These are phyloP conservation scores for Hyla sarda DNA, from an alignment of 2,113 vertebrate species.

Conservation along the genomic window DNA sequence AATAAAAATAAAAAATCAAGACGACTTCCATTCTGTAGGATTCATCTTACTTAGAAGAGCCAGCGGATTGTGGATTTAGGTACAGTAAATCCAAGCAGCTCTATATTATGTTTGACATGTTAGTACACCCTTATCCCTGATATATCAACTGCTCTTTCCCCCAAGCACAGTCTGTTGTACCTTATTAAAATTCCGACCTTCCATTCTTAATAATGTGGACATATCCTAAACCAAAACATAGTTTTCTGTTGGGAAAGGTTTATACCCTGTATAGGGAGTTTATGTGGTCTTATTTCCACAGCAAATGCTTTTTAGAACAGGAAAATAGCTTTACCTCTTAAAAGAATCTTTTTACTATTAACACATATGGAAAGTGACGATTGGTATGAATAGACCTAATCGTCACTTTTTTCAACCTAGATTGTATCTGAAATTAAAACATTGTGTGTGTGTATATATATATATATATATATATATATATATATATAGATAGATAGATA, in stretches of 20 bases:
- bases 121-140: constrained; percentile 41
- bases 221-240: neutral
- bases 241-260: neutral
- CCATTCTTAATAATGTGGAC: constrained; percentile 39
- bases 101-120: constrained; percentile 40
- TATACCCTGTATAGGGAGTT: neutral
- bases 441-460: too few species aligned
- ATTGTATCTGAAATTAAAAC: too few species aligned
- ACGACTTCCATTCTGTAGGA: constrained; percentile 16
- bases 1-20: constrained; percentile 50
- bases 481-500: too few species aligned
- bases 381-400: too few species aligned
- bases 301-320: neutral
- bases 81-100: constrained; percentile 45
- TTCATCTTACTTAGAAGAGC: constrained; percentile 45
- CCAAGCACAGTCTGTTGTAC: constrained; percentile 67
- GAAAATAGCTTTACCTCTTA: neutral
- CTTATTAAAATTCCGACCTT: constrained; percentile 60
- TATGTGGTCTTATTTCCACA: neutral
- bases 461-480: too few species aligned
- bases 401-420: too few species aligned
- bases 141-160: constrained; percentile 25
- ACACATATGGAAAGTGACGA: too few species aligned
- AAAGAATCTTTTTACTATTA: neutral
- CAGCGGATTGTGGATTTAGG: constrained; percentile 18